These are phyloP conservation scores for Rhodeus uyekii DNA, from an alignment of 2,797 vertebrate genomes.

Conservation along the genomic window DNA sequence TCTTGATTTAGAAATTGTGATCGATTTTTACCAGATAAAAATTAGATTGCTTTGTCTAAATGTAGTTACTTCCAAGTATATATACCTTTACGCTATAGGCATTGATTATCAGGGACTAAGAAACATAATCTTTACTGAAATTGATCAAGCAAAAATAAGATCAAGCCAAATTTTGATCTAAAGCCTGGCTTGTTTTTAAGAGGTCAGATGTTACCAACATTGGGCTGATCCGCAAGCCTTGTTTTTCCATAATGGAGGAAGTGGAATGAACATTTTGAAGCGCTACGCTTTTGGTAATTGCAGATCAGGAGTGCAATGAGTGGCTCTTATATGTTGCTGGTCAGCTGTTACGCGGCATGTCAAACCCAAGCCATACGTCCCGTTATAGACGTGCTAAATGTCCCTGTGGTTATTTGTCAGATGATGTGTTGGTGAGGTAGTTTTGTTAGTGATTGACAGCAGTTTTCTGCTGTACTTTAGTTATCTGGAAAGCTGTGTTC, in stretches of 20 bases:
- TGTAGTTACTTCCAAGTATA: background rate
- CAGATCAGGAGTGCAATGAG: slow-evolving; percentile 37
- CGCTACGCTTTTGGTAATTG: slow-evolving; percentile 45
- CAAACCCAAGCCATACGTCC: slow-evolving; percentile 26
- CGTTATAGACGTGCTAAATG: slow-evolving; percentile 14
- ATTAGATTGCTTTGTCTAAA: background rate
- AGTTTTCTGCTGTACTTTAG: background rate
- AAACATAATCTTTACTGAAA: background rate
- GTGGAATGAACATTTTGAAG: slow-evolving; percentile 48
- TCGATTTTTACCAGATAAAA: background rate
- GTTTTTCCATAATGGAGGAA: slow-evolving; percentile 45
- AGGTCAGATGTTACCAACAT: slow-evolving; percentile 47
- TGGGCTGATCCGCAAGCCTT: slow-evolving; percentile 33
- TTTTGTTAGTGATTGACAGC: background rate
- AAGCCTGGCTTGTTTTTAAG: slow-evolving; percentile 57
- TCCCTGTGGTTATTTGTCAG: background rate
- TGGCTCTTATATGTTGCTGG: slow-evolving; percentile 48
- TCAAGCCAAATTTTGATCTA: slow-evolving; percentile 56
- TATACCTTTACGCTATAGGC: background rate
- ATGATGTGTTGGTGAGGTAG: background rate
- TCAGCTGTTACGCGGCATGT: slow-evolving; percentile 37
- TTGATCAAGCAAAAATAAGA: background rate
- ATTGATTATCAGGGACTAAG: background rate
- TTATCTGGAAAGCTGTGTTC: background rate
- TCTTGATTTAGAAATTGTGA: background rate